These are phyloP conservation scores for Paralichthys olivaceus DNA, from an alignment of 2,113 vertebrate genomes.

Conservation along the genomic window DNA sequence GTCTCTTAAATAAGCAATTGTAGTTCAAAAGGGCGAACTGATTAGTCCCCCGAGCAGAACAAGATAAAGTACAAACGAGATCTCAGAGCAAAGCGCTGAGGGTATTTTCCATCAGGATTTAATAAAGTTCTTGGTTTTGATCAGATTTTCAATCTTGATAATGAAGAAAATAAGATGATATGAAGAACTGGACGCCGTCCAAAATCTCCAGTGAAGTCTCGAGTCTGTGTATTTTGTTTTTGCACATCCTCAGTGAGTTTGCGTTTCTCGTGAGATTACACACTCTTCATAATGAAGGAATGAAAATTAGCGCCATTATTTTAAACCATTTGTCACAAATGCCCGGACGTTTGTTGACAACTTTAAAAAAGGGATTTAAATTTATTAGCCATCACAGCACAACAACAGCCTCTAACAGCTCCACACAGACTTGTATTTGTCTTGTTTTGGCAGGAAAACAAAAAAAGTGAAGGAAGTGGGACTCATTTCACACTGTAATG, in stretches of 20 bases:
- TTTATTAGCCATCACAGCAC: constrained; percentile 38
- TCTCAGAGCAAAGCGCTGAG: constrained; percentile 10
- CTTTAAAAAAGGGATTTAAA: constrained; percentile 55
- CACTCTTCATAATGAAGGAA: constrained; percentile 10
- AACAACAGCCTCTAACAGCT: constrained; percentile 31
- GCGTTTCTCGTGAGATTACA: constrained; percentile 35
- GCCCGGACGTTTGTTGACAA: constrained; percentile 24
- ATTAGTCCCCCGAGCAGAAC: background rate
- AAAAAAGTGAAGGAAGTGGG: constrained; percentile 2
- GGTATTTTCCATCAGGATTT: constrained; percentile 9
- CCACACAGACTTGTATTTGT: background rate
- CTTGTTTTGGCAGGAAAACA: constrained; percentile 16
- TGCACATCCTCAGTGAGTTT: background rate
- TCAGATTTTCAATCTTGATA: constrained; percentile 2
- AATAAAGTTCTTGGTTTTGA: constrained; percentile 16
- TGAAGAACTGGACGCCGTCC: constrained; percentile 19
- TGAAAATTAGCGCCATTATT: constrained; percentile 4
- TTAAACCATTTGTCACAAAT: constrained; percentile 26
- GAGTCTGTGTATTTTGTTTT: background rate
- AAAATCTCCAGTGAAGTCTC: constrained; percentile 11
- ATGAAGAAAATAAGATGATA: constrained; percentile 26
- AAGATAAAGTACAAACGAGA: constrained; percentile 26
- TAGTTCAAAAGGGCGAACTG: constrained; percentile 18
- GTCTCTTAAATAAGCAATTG: constrained; percentile 40
- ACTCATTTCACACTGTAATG: constrained; percentile 13